Percentiles rank a stretch among this genome's conserved stretches.
Conservation (phyloP, 2,113 vertebrate species). For the Tautogolabrus adspersus region DNA sequence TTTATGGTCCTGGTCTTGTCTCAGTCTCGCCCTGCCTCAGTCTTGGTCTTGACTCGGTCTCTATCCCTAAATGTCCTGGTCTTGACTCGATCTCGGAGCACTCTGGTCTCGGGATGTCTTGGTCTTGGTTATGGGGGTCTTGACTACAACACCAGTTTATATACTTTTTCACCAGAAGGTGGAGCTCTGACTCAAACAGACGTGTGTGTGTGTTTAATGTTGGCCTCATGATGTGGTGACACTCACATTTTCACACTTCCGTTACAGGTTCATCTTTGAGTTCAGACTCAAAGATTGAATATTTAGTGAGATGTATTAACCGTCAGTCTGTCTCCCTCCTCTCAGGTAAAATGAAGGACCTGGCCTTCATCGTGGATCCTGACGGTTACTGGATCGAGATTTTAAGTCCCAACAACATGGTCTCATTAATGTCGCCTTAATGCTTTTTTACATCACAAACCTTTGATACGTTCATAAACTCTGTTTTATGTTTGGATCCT, state of each 20-base stretch:
- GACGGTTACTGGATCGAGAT: constrained; percentile 94
- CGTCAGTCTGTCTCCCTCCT: background rate
- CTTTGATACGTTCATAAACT: background rate
- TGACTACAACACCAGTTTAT: background rate
- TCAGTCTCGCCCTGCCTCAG: no score
- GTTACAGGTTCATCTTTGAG: no score
- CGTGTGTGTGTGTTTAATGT: background rate
- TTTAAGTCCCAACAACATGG: constrained; percentile 86
- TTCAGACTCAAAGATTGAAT: no score
- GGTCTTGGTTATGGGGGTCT: no score
- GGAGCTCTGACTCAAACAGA: background rate
- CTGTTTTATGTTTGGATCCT: background rate
- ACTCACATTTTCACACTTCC: no score
- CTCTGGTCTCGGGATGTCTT: no score
- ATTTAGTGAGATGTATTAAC: no score
- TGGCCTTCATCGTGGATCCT: constrained; percentile 91
- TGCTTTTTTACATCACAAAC: background rate
- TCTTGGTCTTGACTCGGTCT: no score
- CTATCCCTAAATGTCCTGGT: no score
- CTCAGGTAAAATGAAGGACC: constrained; percentile 89
- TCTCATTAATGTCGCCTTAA: constrained; percentile 64
- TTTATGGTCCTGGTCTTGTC: no score
- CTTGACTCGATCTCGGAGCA: no score
- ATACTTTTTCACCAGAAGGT: constrained; percentile 3
- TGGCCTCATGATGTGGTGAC: no score